Evolutionary conservation across 1,140 invertebrate species (phyloP), one percentile per base, ranked within the genome.

Genomic region (Trichogramma pretiosum): DNA sequence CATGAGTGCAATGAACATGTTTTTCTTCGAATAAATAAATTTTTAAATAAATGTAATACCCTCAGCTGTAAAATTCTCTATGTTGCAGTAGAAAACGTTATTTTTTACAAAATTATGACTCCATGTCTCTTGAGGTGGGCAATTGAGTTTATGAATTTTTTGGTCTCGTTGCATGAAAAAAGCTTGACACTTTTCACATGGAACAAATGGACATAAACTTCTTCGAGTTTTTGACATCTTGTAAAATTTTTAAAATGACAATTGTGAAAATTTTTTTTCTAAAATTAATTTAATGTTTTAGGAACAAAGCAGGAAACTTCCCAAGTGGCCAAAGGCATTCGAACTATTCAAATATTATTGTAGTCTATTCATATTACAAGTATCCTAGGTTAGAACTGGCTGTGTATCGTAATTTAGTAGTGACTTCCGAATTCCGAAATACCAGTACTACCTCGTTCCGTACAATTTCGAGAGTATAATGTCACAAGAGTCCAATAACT

Each of bases 41-140:
- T 48, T 41, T 42, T 30, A 44, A 26, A 39, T 37, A 13, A 33
- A 24, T 10, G 32, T 22, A 46, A 35, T 61, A 54, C 77, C 74
- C 59, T 73, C 69, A 35, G 68, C 52, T 28, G 58, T 58, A 35
- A 72, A 71, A 14, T 60, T 38, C 50, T 77, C 72, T 26, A 75
- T 5, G 10, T 33, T 58, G 14, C 70, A 65, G 55, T 71, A 62
- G 9, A 79, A 59, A 44, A 60, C 50, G 22, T 57, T 48, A 24
- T 70, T 51, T 35, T 49, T 38, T 32, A 79, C 66, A 51, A 71
- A 78, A 50, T 63, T 63, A 52, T 74, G 63, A 13, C 42, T 48
- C 61, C 67, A 68, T 8, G 60, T 52, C 36, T 61, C 45, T n/a
- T 58, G 46, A 22, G 67, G 65, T 34, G 74, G 74, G 59, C 78